These are phyloP conservation scores for Triops cancriformis DNA, from an alignment of 1,140 invertebrate species.

Conservation along the genomic window DNA sequence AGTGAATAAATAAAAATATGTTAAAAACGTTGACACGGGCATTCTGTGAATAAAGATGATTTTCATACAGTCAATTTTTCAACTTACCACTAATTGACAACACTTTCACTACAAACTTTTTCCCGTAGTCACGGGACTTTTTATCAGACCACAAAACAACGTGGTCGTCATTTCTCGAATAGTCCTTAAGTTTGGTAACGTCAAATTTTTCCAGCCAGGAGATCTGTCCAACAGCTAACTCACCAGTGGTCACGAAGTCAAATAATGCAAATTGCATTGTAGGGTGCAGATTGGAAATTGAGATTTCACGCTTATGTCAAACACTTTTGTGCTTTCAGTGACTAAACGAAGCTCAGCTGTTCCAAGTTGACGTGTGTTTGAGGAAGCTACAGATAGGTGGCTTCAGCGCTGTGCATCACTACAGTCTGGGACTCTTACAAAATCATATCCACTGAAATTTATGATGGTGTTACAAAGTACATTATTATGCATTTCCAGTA, in stretches of 20 bases:
- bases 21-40: too few relatives aligned
- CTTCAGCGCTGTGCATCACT: too few relatives aligned
- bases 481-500: too few relatives aligned
- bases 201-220: background rate
- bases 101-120: background rate
- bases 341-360: too few relatives aligned
- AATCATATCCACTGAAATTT: too few relatives aligned
- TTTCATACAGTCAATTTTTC: background rate
- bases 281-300: too few relatives aligned
- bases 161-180: background rate
- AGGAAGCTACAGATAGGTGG: too few relatives aligned
- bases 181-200: background rate
- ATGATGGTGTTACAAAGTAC: too few relatives aligned
- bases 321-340: background rate
- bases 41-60: too few relatives aligned
- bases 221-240: background rate
- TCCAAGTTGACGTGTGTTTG: too few relatives aligned
- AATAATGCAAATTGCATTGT: background rate
- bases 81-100: background rate
- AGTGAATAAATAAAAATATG: background rate
- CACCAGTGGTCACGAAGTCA: too few relatives aligned
- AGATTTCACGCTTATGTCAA: background rate
- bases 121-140: background rate
- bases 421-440: too few relatives aligned
- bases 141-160: background rate